phyloP scores from a whole-genome alignment of 2,113 vertebrate species.

The Antennarius striatus region DNA sequence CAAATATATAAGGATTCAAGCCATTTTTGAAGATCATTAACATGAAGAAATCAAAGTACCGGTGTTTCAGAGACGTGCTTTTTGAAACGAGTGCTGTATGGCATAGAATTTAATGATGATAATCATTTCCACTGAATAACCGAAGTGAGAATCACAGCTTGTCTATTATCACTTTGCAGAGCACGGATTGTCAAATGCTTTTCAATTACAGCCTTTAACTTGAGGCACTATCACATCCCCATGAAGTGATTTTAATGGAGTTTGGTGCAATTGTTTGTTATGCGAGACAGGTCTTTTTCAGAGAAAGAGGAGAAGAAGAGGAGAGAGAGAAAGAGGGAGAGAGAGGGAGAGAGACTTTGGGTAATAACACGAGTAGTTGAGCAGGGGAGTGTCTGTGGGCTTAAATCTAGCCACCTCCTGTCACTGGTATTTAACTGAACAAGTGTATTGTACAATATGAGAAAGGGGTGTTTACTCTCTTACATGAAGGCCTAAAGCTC shows the following conservation, averaged over 20 bases:
- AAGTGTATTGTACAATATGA: slow-evolving; percentile 22
- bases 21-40: slow-evolving; percentile 63
- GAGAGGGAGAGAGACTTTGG: slow-evolving; percentile 61
- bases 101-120: slow-evolving; percentile 59
- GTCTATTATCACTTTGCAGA: slow-evolving; percentile 70
- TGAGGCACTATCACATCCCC: slow-evolving; percentile 69
- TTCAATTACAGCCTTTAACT: slow-evolving; percentile 77
- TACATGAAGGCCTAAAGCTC: slow-evolving; percentile 13
- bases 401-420: slow-evolving; percentile 44
- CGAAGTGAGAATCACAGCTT: slow-evolving; percentile 69
- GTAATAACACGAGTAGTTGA: slow-evolving; percentile 51
- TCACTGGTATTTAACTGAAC: slow-evolving; percentile 55
- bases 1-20: slow-evolving; percentile 51
- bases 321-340: background rate
- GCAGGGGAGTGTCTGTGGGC: slow-evolving; percentile 33
- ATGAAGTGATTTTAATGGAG: slow-evolving; percentile 76
- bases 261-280: slow-evolving; percentile 75
- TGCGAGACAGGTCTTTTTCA: slow-evolving; percentile 68
- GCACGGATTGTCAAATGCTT: slow-evolving; percentile 74
- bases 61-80: slow-evolving; percentile 45
- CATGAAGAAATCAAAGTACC: slow-evolving; percentile 52
- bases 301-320: slow-evolving; percentile 12
- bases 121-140: slow-evolving; percentile 71
- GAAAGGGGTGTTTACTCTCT: slow-evolving; percentile 12
- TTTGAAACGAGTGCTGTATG: slow-evolving; percentile 48